Conservation (phyloP, 2,888 invertebrate genomes). For the Spicauda simplicius region DNA sequence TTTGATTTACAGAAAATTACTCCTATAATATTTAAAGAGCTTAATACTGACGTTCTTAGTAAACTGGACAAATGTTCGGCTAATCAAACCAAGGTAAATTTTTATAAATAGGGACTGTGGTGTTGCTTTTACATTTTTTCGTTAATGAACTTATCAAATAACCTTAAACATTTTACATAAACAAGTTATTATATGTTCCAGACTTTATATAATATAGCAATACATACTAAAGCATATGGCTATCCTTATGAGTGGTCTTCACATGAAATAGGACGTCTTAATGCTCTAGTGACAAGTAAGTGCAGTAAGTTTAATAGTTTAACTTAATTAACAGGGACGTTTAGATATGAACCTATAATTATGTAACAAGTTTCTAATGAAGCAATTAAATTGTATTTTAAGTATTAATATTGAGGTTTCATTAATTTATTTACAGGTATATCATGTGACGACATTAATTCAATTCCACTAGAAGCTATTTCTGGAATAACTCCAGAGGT, state of each 20-base stretch:
- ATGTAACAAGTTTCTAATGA: too few species aligned
- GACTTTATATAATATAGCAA: constrained; percentile 70
- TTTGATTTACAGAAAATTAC: constrained; percentile 62
- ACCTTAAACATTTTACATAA: not conserved
- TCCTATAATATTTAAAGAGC: constrained; percentile 61
- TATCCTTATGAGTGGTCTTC: constrained; percentile 74
- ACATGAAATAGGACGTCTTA: constrained; percentile 66
- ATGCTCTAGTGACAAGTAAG: constrained; percentile 66
- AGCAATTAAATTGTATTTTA: too few species aligned
- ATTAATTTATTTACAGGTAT: constrained; percentile 54
- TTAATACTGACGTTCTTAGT: constrained; percentile 59
- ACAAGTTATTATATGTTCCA: constrained; percentile 44
- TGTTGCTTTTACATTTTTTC: too few species aligned
- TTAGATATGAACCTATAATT: too few species aligned
- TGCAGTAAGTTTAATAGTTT: not conserved
- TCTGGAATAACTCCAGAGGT: constrained; percentile 62
- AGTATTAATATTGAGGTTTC: too few species aligned
- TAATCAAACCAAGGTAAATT: constrained; percentile 63
- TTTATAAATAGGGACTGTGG: too few species aligned
- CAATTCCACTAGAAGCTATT: constrained; percentile 70
- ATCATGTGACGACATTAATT: constrained; percentile 63
- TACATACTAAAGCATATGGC: constrained; percentile 66
- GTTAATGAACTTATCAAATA: too few species aligned
- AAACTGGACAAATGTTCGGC: constrained; percentile 61
- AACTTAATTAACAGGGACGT: too few species aligned